Percentiles rank a stretch among this genome's conserved stretches.
Conservation (phyloP, 2,888 invertebrate genomes). For the Bhutanitis thaidina region DNA sequence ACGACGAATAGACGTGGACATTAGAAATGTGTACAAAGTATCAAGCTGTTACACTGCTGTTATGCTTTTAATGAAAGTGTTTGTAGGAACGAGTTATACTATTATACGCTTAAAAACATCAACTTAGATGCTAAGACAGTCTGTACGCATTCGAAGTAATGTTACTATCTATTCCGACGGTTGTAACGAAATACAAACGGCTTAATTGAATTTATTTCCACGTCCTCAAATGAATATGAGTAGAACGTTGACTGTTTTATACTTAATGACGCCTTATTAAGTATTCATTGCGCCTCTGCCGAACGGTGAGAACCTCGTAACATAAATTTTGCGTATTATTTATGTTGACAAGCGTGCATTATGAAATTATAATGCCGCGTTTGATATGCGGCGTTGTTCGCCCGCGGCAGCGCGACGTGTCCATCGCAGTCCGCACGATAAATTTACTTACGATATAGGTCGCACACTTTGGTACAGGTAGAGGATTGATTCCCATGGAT, state of each 20-base stretch:
- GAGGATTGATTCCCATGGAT: constrained; percentile 15
- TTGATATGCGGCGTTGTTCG: constrained; percentile 60
- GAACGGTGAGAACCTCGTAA: constrained; percentile 77
- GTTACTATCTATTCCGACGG: constrained; percentile 28
- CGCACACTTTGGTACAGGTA: background rate
- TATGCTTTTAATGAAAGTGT: constrained; percentile 6
- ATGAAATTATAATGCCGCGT: constrained; percentile 74
- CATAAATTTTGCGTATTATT: constrained; percentile 80
- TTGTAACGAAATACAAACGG: constrained; percentile 41
- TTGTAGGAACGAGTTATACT: background rate
- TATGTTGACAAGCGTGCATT: constrained; percentile 74
- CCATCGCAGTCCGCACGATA: constrained; percentile 41
- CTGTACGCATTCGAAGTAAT: constrained; percentile 27
- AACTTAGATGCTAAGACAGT: constrained; percentile 2
- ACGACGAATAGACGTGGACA: constrained; percentile 39
- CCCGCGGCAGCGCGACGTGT: constrained; percentile 44
- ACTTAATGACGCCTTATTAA: constrained; percentile 58
- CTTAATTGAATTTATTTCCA: constrained; percentile 76
- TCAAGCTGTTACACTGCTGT: constrained; percentile 5
- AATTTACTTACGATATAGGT: constrained; percentile 13
- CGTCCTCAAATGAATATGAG: constrained; percentile 74
- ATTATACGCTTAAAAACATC: background rate
- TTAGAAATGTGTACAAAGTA: constrained; percentile 16
- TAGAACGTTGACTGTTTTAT: constrained; percentile 47
- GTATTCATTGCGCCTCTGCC: constrained; percentile 62